A percentile compares a stretch with the other conserved stretches of the same genome.
Conservation (phyloP, 2,888 invertebrate species). For the Cheilosia vulpina region DNA sequence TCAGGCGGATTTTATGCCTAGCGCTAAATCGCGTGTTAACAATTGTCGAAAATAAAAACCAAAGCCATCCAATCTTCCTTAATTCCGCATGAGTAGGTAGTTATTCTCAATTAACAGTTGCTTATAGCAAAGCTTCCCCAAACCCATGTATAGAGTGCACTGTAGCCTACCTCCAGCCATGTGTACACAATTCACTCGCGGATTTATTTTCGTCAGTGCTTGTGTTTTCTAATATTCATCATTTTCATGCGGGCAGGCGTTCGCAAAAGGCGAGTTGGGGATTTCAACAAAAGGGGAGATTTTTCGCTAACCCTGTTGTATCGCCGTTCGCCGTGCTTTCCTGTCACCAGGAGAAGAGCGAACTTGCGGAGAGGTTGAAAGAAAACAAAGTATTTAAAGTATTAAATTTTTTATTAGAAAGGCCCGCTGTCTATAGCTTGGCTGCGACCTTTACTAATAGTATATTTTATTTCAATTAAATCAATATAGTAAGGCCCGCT, state of each 20-base stretch:
- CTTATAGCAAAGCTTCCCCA: neutral
- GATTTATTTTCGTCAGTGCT: neutral
- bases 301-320: neutral
- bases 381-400: too few relatives aligned
- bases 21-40: slow-evolving; percentile 5
- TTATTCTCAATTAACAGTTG: slow-evolving; percentile 12
- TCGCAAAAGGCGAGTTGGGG: neutral
- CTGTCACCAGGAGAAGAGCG: too few relatives aligned
- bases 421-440: too few relatives aligned
- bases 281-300: neutral
- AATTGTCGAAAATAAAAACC: neutral
- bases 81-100: neutral
- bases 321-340: too few relatives aligned
- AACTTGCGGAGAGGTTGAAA: too few relatives aligned
- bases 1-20: neutral
- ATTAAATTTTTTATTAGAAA: too few relatives aligned
- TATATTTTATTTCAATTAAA: too few relatives aligned
- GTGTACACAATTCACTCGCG: slow-evolving; percentile 9
- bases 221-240: slow-evolving; percentile 5
- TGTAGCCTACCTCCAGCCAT: neutral
- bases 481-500: too few relatives aligned
- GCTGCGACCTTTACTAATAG: too few relatives aligned
- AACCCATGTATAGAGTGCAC: neutral
- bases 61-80: neutral
- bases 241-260: neutral